Evolutionary conservation across 2,888 invertebrate species (phyloP), one percentile per base, ranked within the genome.

Genomic region (Cylloceria caligata): DNA sequence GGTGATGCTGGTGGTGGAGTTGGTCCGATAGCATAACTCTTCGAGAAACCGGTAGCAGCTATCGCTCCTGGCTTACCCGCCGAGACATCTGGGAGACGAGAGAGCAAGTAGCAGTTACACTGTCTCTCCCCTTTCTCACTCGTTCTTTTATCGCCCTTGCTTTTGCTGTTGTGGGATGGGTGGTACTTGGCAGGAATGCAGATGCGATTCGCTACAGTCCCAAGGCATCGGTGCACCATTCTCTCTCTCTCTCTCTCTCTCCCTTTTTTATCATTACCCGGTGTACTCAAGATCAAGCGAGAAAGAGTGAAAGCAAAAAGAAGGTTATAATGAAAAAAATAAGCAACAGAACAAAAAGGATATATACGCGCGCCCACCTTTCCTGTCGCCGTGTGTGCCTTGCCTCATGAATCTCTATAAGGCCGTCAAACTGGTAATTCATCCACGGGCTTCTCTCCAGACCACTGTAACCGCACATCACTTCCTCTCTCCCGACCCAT

Each of bases 391-490:
- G 80, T 77, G 68, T 84, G 84, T 79, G 85, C 85, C 86, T 86
- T 81, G 85, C 87, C 87, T 88, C 88, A 88, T 89, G 89, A 90
- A 89, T 89, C 90, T 90, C 88, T 90, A 89, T 90, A 89, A 91
- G 90, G 88, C 89, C 86, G 89, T 90, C 90, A 88, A 90, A 91
- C 91, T 89, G 88, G 91, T 90, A 90, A 90, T 90, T 90, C 88
- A 88, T 89, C 86, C 86, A 76, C 55, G 39, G 68, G 52, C 64
- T 68, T 71, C 74, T 75, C 60, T 16, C 30, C 7, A 24, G 19
- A 16, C 39, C 64, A 34, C 45, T 42, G 57, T 68, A 49, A 16
- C 62, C 55, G 73, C 68, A 21, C 62, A 27, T 65, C 45, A 27
- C 19, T 65, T 36, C 68, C 21, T 49, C 27, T n/a, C 52, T 49